Base-by-base conservation (phyloP, 2,888 invertebrate species). In the Agrochola lota region DNA sequence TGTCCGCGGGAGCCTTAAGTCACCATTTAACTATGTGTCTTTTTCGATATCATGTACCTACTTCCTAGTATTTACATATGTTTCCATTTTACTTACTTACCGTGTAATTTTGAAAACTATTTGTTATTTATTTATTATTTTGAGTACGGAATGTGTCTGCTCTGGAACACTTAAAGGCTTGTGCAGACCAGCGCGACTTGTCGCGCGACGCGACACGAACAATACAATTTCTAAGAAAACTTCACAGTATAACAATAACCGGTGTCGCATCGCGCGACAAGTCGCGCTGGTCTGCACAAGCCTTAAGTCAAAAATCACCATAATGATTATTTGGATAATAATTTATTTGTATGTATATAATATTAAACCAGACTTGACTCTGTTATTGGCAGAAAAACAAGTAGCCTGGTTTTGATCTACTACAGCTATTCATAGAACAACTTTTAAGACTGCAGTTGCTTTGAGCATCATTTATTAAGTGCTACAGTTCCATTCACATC, bases 391-490 rank as follows among this genome's bases (percentile, higher is more conserved):
- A 30, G 30, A 20, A 20, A 62, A 62, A 62, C 60, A 30, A 62
- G 20, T 62, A n/a, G 30, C 2, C 60, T 62, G 6, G 30, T 30
- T 30, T 62, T 62, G 60, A 30, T 62, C 60, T 26, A 52, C n/a
- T 74, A 0, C 2, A 40, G 6, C 17, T 60, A 55, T 72, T 57
- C 11, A 35, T 46, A 20, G 6, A 63, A 49, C 30, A n/a, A 67
- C 7, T 40, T 46, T 63, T 64, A 57, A 43, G 57, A 30, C n/a
- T 35, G 6, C 30, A 20, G 0, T 63, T 15, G 23, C 35, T 20
- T 40, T 46, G 15, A 35, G 2, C 20, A 66, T 60, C 46, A 80
- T 70, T 70, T 67, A 80, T 71, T 67, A 78, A 63, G 6, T 26
- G 26, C 46, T 74, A 52, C 49, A 67, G 17, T 52, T 74, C 63